These are phyloP conservation scores for Pandion haliaetus DNA, from an alignment of 2,113 vertebrate species.

Conservation along the genomic window DNA sequence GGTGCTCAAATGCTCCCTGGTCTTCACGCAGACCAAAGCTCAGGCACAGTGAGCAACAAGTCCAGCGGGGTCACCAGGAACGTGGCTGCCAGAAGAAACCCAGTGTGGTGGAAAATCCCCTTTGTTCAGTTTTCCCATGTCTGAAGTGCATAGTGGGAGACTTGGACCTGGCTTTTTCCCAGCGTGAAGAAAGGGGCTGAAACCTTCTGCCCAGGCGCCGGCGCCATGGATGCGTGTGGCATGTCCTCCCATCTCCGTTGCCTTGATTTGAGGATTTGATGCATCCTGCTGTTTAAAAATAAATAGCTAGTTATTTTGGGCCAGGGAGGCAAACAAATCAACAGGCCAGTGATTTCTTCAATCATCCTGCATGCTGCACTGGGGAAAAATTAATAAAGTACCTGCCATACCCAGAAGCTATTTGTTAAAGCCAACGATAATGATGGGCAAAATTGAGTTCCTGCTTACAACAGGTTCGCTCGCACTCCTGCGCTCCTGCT, in stretches of 20 bases:
- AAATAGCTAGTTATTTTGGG: not conserved
- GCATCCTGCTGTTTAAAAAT: conserved; percentile 2
- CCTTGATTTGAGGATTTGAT: not conserved
- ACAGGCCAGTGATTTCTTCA: conserved; percentile 2
- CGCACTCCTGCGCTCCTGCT: rapidly evolving
- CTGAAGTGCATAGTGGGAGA: not conserved
- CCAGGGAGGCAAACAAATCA: conserved; percentile 14
- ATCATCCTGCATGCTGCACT: not conserved
- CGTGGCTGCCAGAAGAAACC: not conserved
- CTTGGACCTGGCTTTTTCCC: not conserved
- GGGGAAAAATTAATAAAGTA: not conserved
- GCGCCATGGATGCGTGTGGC: not conserved
- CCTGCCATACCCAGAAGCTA: not conserved
- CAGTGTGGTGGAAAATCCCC: not conserved
- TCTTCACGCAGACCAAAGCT: not conserved
- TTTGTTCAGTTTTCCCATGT: rapidly evolving
- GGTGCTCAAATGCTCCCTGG: not conserved
- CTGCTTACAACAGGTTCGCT: not conserved
- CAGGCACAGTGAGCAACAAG: rapidly evolving
- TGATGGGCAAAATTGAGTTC: not conserved
- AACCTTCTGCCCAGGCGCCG: not conserved
- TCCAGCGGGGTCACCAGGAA: not conserved
- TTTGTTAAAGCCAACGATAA: not conserved
- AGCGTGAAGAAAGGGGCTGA: not conserved
- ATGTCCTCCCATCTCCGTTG: rapidly evolving